Evolutionary conservation across 2,113 vertebrate genomes (phyloP), one percentile per base, ranked within the genome.

Genomic region (Gasterosteus aculeatus): DNA sequence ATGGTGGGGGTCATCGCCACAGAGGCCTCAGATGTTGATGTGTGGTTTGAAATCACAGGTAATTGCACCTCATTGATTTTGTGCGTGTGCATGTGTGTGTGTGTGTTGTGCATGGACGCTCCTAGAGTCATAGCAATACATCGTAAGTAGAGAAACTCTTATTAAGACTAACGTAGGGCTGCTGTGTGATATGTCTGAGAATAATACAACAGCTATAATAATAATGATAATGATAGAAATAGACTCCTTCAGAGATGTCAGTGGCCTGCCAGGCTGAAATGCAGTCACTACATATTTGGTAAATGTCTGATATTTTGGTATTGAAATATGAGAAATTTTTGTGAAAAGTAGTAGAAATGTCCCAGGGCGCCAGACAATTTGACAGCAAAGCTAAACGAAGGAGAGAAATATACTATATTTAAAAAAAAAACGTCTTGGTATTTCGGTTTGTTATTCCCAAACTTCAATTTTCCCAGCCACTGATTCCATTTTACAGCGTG

Each of bases 41-140:
- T 98, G 54, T 99, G 98, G 98, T 99, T 99, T 92, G 97, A 99
- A 90, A 98, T 99, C 94, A 96, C 93, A 76, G 98, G 98, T 99
- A 95, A 85, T 1, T 51, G 5, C 15, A 0, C 1, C 38, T 69
- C 62, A 54, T 1, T 53, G 14, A 2, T 38, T 31, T 5, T 58
- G 5, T 65, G 42, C 62, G 5, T 44, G 77, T 56, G 53, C 71
- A 79, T 10, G 19, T n/a, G 19, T 49, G 16, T 49, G 46, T 46
- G 10, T 62, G 2, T 63, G 42, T 5, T 63, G 3, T 46, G 77
- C 62, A 57, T 73, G 81, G 22, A 26, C 22, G 22, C 22, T 26
- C 22, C 22, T 26, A 26, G 22, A 26, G 22, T 26, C 1, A 26
- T 26, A 26, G 22, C 22, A 26, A 26, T 26, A 26, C 22, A 26